phyloP scores from a whole-genome alignment of 1,140 invertebrate species.

The Solenopsis fugax region DNA sequence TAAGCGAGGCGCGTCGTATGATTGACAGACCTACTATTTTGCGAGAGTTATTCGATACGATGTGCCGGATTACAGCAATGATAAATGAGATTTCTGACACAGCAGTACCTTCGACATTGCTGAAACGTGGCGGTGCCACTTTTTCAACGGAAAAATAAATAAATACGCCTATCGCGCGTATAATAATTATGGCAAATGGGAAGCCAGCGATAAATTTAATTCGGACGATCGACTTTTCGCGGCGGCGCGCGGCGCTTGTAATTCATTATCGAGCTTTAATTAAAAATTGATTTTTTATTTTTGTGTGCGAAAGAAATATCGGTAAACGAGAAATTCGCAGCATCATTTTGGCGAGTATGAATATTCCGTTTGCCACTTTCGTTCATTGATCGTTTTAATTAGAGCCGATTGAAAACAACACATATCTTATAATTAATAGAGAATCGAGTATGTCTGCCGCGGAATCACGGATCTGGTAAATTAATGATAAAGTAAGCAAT shows the following conservation, averaged over 20 bases:
- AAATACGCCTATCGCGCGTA: neutral
- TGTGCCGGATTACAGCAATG: neutral
- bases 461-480: constrained; percentile 24
- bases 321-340: neutral
- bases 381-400: constrained; percentile 30
- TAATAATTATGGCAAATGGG: neutral
- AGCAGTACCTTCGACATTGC: neutral
- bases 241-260: neutral
- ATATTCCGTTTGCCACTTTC: constrained; percentile 1
- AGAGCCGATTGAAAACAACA: constrained; percentile 9
- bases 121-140: neutral
- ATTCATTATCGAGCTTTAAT: constrained; percentile 12
- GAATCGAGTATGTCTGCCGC: neutral
- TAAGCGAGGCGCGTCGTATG: neutral
- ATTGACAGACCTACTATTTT: constrained; percentile 3
- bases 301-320: neutral
- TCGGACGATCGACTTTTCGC: neutral
- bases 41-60: constrained; percentile 15
- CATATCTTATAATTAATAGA: constrained; percentile 33
- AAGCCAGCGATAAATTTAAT: constrained; percentile 15
- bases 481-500: constrained; percentile 48
- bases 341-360: neutral
- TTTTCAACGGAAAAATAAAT: constrained; percentile 19
- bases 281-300: constrained; percentile 33
- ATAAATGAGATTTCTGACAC: constrained; percentile 40